A percentile compares a stretch with the other conserved stretches of the same genome.
Conservation (phyloP, 2,888 invertebrate genomes). For the Lasioglossum malachurum region DNA sequence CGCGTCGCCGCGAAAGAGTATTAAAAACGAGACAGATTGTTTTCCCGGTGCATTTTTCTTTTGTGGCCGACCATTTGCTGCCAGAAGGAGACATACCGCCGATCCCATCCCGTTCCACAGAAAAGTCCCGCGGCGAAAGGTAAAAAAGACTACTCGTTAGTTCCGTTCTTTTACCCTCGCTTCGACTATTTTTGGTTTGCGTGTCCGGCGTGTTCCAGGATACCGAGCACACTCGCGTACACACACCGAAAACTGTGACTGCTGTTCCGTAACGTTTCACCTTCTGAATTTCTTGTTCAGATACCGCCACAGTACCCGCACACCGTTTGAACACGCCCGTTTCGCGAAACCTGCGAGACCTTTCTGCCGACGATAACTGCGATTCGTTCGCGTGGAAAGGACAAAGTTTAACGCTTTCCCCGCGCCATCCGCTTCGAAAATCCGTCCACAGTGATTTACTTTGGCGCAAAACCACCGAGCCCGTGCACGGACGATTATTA, state of each 20-base stretch:
- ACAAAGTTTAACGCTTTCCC: conserved; percentile 57
- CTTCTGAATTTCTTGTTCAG: conserved; percentile 61
- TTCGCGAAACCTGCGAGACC: conserved; percentile 40
- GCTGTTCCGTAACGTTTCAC: conserved; percentile 43
- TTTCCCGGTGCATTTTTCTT: conserved; percentile 14
- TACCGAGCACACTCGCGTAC: neutral
- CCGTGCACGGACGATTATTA: neutral
- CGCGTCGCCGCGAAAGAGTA: neutral
- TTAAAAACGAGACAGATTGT: conserved; percentile 37
- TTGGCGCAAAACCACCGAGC: conserved; percentile 17
- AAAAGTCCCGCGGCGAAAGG: conserved; percentile 27
- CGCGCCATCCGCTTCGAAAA: conserved; percentile 29
- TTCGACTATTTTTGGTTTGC: conserved; percentile 24
- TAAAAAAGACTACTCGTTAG: conserved; percentile 52
- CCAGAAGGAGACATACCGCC: conserved; percentile 29
- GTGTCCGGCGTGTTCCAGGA: conserved; percentile 17
- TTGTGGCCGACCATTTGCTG: conserved; percentile 28
- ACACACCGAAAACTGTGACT: neutral
- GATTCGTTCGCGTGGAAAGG: conserved; percentile 53
- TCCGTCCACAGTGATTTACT: conserved; percentile 43
- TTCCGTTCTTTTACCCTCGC: conserved; percentile 30
- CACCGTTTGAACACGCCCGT: conserved; percentile 29
- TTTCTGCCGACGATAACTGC: conserved; percentile 38
- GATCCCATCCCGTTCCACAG: conserved; percentile 29
- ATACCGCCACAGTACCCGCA: conserved; percentile 24